A percentile compares a stretch with the other conserved stretches of the same genome.
These are phyloP conservation scores for Lampropteryx suffumata DNA, from an alignment of 2,888 invertebrate genomes.

Conservation along the genomic window DNA sequence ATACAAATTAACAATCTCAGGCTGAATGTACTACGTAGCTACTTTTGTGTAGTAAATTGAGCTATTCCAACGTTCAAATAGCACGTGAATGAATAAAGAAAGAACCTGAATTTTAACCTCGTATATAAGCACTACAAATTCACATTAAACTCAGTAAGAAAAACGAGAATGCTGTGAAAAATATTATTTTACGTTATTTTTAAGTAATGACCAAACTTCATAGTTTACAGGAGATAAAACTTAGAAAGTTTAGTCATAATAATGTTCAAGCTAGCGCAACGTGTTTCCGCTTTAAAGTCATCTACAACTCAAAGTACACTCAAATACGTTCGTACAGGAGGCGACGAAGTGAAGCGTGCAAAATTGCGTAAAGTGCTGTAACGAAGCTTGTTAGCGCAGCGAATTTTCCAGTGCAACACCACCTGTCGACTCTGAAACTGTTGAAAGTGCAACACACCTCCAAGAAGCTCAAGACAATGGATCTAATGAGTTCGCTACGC, in stretches of 20 bases:
- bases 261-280: constrained; percentile 16
- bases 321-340: constrained; percentile 50
- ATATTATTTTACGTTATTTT: background rate
- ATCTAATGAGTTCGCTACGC: constrained; percentile 73
- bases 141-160: too few relatives aligned
- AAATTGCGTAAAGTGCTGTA: constrained; percentile 64
- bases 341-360: constrained; percentile 44
- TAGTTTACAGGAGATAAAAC: constrained; percentile 11
- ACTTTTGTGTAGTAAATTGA: constrained; percentile 1
- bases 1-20: constrained; percentile 26
- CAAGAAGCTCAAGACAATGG: constrained; percentile 49
- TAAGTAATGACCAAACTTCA: background rate
- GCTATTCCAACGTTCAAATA: background rate
- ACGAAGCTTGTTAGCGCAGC: constrained; percentile 77
- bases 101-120: too few relatives aligned
- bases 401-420: constrained; percentile 42
- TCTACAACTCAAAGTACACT: constrained; percentile 33
- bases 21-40: constrained; percentile 1
- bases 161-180: too few relatives aligned
- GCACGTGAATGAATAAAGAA: too few relatives aligned
- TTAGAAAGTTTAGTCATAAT: constrained; percentile 11
- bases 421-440: background rate
- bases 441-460: constrained; percentile 14
- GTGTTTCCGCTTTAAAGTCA: constrained; percentile 17
- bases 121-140: too few relatives aligned